These are phyloP conservation scores for Aporrectodea caliginosa DNA, from an alignment of 1,140 invertebrate genomes.

Conservation along the genomic window DNA sequence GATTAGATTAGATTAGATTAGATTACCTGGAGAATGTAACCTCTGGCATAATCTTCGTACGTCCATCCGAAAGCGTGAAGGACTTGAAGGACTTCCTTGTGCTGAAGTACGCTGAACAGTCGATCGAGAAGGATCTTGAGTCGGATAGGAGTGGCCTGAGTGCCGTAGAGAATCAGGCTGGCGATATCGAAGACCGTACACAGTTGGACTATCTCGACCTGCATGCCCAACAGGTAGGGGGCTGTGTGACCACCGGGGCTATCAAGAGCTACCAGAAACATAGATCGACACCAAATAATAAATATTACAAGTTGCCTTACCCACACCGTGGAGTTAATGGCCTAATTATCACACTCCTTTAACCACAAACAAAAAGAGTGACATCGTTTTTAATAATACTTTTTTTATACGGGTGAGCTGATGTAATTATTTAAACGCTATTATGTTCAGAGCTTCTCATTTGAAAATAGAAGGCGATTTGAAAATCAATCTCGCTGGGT, in stretches of 20 bases:
- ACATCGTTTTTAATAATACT: too few relatives aligned
- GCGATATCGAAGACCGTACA: conserved; percentile 76
- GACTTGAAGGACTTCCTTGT: not conserved
- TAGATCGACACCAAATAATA: too few relatives aligned
- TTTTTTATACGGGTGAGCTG: too few relatives aligned
- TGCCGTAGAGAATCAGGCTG: conserved; percentile 77
- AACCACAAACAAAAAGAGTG: too few relatives aligned
- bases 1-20: not conserved
- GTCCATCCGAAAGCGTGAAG: conserved; percentile 21
- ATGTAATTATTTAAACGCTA: too few relatives aligned
- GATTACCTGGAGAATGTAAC: conserved; percentile 9
- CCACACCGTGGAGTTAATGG: too few relatives aligned
- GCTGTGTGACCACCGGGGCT: not conserved
- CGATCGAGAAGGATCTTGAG: conserved; percentile 76
- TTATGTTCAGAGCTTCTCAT: too few relatives aligned
- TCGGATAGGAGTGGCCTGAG: conserved; percentile 75
- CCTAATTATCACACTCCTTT: too few relatives aligned
- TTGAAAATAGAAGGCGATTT: too few relatives aligned
- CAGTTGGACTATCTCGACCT: not conserved
- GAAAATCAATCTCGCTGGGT: too few relatives aligned
- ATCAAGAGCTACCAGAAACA: not conserved
- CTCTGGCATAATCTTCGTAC: conserved; percentile 9
- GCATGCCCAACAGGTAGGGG: not conserved
- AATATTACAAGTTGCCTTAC: too few relatives aligned
- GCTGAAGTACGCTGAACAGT: not conserved